Percentiles rank a stretch among this genome's conserved stretches.
phyloP scores from a whole-genome alignment of 2,888 invertebrate species.

The Strigamia transsilvanica region DNA sequence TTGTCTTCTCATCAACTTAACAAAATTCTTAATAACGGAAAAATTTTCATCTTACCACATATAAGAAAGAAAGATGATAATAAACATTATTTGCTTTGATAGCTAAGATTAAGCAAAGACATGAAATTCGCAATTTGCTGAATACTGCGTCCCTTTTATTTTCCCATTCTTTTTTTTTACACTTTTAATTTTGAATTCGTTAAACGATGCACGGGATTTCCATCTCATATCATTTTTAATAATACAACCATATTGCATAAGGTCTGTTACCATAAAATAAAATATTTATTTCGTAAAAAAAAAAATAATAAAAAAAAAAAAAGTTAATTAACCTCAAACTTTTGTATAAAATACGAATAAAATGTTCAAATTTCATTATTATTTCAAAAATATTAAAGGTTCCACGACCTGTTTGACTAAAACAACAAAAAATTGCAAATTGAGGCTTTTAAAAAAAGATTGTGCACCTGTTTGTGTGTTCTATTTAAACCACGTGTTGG shows the following conservation, averaged over 20 bases:
- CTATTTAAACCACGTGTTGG: conserved; percentile 45
- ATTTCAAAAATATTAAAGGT: not conserved
- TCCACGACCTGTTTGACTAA: not conserved
- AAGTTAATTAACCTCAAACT: conserved; percentile 26
- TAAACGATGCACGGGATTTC: conserved; percentile 37
- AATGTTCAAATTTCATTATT: not conserved
- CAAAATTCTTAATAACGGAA: conserved; percentile 1
- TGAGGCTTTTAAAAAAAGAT: not conserved
- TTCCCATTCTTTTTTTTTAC: conserved; percentile 33
- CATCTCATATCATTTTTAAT: conserved; percentile 37
- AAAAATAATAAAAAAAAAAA: not conserved
- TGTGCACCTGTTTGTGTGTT: conserved; percentile 9
- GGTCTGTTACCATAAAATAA: conserved; percentile 4
- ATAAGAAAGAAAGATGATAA: conserved; percentile 16
- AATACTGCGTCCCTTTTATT: conserved; percentile 29
- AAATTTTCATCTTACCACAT: not conserved
- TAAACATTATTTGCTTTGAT: conserved; percentile 21
- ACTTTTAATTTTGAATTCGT: conserved; percentile 48
- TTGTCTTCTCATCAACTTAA: conserved; percentile 4
- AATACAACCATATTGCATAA: not conserved
- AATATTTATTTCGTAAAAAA: conserved; percentile 18
- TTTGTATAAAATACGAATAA: not conserved
- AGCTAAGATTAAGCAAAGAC: conserved; percentile 14
- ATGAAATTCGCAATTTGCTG: conserved; percentile 45
- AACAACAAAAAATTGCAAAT: not conserved